Evolutionary conservation across 2,888 invertebrate species (phyloP).

Genomic region (Drosophila paramelanica): DNA sequence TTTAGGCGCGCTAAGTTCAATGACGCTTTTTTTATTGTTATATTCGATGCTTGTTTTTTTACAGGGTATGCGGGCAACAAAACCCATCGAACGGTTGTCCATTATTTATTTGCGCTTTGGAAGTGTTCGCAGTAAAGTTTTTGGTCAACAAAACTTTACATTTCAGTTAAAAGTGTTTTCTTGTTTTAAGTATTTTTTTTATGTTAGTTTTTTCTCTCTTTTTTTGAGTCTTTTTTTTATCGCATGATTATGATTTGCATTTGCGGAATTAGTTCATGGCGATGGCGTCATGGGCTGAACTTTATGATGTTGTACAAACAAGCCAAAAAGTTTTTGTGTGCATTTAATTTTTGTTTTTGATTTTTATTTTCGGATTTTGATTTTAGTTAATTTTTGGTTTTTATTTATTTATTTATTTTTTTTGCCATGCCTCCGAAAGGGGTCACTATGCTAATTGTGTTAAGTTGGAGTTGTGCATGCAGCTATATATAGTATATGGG

Average conservation of each 20-base stretch:
- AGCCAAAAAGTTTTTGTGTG: conserved; percentile 15
- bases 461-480: conserved; percentile 5
- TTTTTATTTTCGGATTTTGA: too few relatives aligned
- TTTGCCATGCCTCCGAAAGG: conserved; percentile 29
- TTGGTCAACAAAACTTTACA: conserved; percentile 47
- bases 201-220: neutral
- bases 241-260: conserved; percentile 55
- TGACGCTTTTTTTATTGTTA: too few relatives aligned
- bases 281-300: conserved; percentile 49
- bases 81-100: neutral
- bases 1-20: too few relatives aligned
- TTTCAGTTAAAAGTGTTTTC: conserved; percentile 27
- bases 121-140: conserved; percentile 23
- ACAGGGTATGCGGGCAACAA: neutral
- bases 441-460: conserved; percentile 56
- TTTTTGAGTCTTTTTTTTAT: conserved; percentile 10
- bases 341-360: too few relatives aligned
- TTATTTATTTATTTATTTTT: neutral
- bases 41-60: too few relatives aligned
- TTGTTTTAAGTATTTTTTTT: neutral
- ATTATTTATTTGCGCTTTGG: neutral
- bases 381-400: neutral
- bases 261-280: conserved; percentile 61
- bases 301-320: conserved; percentile 27
- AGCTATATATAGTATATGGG: neutral